Evolutionary conservation across 2,113 vertebrate species (phyloP).

Genomic region (Sinocyclocheilus grahami): DNA sequence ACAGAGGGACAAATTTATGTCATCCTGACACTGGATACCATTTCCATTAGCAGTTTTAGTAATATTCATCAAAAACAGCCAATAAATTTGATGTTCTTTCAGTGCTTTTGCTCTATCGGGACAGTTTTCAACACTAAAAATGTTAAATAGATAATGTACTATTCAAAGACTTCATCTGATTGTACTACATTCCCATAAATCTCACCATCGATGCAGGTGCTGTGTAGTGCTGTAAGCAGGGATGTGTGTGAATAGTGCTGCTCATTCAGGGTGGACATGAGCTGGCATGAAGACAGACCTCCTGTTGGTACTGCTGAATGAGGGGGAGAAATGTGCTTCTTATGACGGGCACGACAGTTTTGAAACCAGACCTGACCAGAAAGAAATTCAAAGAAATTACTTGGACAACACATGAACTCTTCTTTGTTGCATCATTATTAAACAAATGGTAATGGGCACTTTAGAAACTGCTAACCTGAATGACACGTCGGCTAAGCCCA

Average conservation of each 20-base stretch:
- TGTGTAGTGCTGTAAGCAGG: conserved; percentile 86
- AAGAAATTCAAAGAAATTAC: background rate
- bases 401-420: background rate
- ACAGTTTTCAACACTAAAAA: too few species aligned
- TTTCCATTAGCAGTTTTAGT: conserved; percentile 38
- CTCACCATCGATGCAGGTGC: conserved; percentile 88
- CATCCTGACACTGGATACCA: background rate
- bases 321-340: conserved; percentile 92
- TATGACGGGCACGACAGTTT: conserved; percentile 94
- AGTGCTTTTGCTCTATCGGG: too few species aligned
- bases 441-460: background rate
- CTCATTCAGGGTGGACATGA: conserved; percentile 86
- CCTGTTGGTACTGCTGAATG: conserved; percentile 80
- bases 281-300: conserved; percentile 77
- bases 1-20: background rate
- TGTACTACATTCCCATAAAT: background rate
- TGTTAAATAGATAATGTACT: too few species aligned
- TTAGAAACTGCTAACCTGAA: conserved; percentile 80
- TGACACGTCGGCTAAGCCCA: conserved; percentile 93
- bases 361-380: conserved; percentile 92
- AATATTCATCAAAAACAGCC: background rate
- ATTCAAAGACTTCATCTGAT: too few species aligned
- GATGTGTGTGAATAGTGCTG: conserved; percentile 88
- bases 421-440: background rate
- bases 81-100: background rate